Conservation (phyloP, 1,140 invertebrate genomes). For the Brachionus sp. region DNA sequence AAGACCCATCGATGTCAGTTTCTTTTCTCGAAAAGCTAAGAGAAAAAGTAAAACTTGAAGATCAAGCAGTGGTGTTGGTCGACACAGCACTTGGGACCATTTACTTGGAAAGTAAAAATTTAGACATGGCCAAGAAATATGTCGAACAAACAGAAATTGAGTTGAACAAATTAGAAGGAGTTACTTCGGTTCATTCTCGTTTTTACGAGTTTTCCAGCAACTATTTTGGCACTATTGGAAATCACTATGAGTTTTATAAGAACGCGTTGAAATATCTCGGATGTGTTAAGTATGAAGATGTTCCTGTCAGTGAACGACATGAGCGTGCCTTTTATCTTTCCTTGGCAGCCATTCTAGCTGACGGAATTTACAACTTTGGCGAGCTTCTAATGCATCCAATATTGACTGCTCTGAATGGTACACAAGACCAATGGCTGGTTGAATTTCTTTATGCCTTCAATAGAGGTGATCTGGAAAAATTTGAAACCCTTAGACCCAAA, state of each 20-base stretch:
- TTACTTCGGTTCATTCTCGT: conserved; percentile 85
- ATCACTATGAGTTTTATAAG: conserved; percentile 87
- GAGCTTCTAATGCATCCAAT: conserved; percentile 92
- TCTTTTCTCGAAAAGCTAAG: conserved; percentile 80
- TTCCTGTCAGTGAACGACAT: conserved; percentile 68
- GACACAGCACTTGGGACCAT: conserved; percentile 81
- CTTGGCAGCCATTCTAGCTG: conserved; percentile 85
- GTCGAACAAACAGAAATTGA: conserved; percentile 83
- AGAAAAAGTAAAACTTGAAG: conserved; percentile 78
- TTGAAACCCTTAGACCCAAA: conserved; percentile 74
- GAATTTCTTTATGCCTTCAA: conserved; percentile 88
- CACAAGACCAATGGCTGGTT: conserved; percentile 80
- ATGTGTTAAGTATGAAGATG: conserved; percentile 48
- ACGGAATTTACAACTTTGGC: conserved; percentile 94
- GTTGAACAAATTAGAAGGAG: conserved; percentile 80
- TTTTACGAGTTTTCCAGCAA: conserved; percentile 91
- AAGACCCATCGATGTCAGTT: conserved; percentile 75
- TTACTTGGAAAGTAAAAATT: conserved; percentile 74
- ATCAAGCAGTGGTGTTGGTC: conserved; percentile 78
- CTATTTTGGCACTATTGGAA: conserved; percentile 78
- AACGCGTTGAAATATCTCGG: conserved; percentile 86
- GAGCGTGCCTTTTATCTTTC: conserved; percentile 85
- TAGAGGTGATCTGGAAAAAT: conserved; percentile 78
- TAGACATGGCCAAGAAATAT: conserved; percentile 77
- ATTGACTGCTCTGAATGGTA: conserved; percentile 75